A percentile compares a stretch with the other conserved stretches of the same genome.
Conservation (phyloP, 2,797 vertebrate genomes). For the Craterocephalus amniculus region DNA sequence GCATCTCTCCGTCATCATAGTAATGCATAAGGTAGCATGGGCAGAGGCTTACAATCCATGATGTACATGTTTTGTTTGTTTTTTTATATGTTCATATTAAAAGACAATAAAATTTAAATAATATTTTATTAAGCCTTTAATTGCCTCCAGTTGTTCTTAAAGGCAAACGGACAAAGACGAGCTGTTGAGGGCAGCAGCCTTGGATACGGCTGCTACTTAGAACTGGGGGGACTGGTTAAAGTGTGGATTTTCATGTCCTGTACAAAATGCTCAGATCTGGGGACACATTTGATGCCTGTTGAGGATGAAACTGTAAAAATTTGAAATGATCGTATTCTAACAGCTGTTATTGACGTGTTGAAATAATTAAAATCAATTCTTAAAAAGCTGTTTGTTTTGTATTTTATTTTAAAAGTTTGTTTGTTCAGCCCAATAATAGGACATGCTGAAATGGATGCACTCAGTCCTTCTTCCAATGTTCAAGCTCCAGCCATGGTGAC, state of each 20-base stretch:
- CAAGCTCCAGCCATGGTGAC: too few relatives aligned
- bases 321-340: conserved; percentile 82
- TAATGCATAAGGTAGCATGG: conserved; percentile 84
- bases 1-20: conserved; percentile 73
- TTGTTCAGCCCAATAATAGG: background rate
- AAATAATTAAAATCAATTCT: conserved; percentile 87
- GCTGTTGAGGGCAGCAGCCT: conserved; percentile 57
- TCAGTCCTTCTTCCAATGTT: too few relatives aligned
- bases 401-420: conserved; percentile 53
- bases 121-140: conserved; percentile 88
- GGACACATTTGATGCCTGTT: conserved; percentile 78
- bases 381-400: conserved; percentile 68
- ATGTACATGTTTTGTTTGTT: conserved; percentile 84
- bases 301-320: conserved; percentile 81
- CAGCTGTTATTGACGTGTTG: conserved; percentile 87
- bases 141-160: conserved; percentile 82
- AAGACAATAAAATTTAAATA: conserved; percentile 87
- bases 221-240: conserved; percentile 56
- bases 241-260: conserved; percentile 68
- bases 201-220: conserved; percentile 60
- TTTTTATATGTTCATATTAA: conserved; percentile 90
- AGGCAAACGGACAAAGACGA: conserved; percentile 65
- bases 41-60: conserved; percentile 84
- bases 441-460: background rate
- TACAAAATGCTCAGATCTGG: conserved; percentile 73